A percentile compares a stretch with the other conserved stretches of the same genome.
Conservation (phyloP, 2,797 vertebrate genomes). For the Sylvilagus floridanus region DNA sequence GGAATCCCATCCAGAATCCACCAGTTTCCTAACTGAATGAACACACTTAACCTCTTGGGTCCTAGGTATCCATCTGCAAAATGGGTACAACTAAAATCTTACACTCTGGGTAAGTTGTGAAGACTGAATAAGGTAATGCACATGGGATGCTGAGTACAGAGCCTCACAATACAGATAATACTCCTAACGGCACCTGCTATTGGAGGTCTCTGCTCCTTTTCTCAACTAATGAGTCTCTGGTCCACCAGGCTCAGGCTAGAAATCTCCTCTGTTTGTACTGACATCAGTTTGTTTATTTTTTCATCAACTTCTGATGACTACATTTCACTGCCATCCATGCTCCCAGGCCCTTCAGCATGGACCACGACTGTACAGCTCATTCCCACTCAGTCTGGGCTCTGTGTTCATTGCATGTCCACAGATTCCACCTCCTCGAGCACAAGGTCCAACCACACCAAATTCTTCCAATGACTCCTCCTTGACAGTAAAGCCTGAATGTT, state of each 20-base stretch:
- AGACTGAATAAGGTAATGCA: fast-evolving
- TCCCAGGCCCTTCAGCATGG: not conserved
- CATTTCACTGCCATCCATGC: not conserved
- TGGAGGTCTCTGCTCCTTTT: not conserved
- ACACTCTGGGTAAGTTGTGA: fast-evolving
- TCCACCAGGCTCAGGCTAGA: not conserved
- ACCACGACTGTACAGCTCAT: too few relatives aligned
- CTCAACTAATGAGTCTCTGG: not conserved
- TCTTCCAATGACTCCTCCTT: not conserved
- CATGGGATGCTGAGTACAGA: not conserved
- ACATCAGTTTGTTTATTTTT: not conserved
- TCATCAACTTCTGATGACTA: not conserved
- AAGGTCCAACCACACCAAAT: not conserved
- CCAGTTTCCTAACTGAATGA: not conserved
- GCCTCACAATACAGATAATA: too few relatives aligned
- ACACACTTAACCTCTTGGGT: not conserved
- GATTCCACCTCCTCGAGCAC: not conserved
- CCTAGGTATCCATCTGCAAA: not conserved
- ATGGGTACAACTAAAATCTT: too few relatives aligned
- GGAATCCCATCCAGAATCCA: not conserved
- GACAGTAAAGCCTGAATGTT: not conserved
- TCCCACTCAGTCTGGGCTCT: not conserved
- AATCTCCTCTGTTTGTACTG: too few relatives aligned
- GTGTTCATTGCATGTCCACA: not conserved
- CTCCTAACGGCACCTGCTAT: too few relatives aligned